Evolutionary conservation across 2,797 vertebrate species (phyloP), one percentile per base, ranked within the genome.

Genomic region (Anolis apletophallus): DNA sequence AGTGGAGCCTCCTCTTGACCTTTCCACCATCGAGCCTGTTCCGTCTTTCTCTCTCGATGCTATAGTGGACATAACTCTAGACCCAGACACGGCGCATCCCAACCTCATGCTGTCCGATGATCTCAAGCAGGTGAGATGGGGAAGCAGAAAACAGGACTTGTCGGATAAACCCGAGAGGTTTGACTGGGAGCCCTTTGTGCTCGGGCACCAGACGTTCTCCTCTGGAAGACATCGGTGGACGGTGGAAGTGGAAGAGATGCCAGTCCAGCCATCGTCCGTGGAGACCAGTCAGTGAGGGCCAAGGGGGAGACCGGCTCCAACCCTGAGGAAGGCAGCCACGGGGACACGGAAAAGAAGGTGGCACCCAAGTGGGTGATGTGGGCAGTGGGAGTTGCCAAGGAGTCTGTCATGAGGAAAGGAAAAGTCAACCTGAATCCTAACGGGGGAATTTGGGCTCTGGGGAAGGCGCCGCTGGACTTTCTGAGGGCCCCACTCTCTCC

Each of bases 201-300:
- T 81, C 14, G 79, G 79, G 61, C 40, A 16, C 5, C 61, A 81
- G 61, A 19, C 16, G 16, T 32, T 68, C 61, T n/a, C 61, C n/a
- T 81, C 79, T 0, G 79, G 79, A n/a, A 81, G 61, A 32, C 79
- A 81, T 29, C n/a, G 40, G 61, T 81, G 79, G 79, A 40, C 32
- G 40, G 79, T 81, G 79, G 61, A 50, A 10, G 40, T 81, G 14
- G 61, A 81, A 17, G 61, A 64, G 36, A 8, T 14, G 40, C 16
- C 29, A 13, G 34, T 32, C 26, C 11, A 29, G 17, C 14, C 16
- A 3, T 19, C 7, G 29, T 23, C 61, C 0, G 2, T 10, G 6
- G 16, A 17, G 40, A 14, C 29, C 16, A 26, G 40, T 68, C 79
- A 1, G 40, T 81, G 40, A 68, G 40, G 61, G 67, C 61, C 40